Percentiles rank a stretch among this genome's conserved stretches.
Conservation (phyloP, 2,113 vertebrate genomes). For the Percopsis transmontana region DNA sequence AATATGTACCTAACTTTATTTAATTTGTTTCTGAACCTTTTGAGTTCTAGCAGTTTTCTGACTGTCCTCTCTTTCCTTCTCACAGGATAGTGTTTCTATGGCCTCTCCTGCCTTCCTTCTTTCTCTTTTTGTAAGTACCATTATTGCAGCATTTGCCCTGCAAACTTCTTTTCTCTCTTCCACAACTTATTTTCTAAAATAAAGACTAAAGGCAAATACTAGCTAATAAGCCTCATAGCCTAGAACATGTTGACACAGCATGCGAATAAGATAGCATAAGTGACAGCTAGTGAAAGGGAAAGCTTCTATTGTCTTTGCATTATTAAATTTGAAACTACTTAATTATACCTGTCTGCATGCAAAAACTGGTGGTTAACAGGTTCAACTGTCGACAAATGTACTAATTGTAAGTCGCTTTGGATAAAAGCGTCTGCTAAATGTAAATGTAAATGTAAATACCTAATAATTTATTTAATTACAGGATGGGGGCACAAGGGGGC, state of each 20-base stretch:
- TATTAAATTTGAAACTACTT: too few relatives aligned
- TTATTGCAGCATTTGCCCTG: conserved; percentile 7
- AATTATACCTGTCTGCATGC: too few relatives aligned
- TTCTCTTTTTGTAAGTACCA: conserved; percentile 99
- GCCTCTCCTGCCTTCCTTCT: conserved; percentile 99
- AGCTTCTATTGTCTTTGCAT: too few relatives aligned
- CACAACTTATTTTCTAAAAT: background rate
- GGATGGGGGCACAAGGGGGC: conserved; percentile 95
- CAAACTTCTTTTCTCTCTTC: background rate
- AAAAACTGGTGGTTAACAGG: too few relatives aligned
- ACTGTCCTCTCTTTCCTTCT: conserved; percentile 67
- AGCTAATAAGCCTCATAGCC: background rate
- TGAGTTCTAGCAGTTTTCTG: background rate
- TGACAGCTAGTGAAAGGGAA: too few relatives aligned
- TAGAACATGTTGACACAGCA: background rate
- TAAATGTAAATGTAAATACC: too few relatives aligned
- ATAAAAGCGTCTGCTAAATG: too few relatives aligned
- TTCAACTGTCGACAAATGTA: too few relatives aligned
- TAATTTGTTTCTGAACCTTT: background rate
- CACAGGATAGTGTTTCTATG: conserved; percentile 98
- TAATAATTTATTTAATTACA: conserved; percentile 45
- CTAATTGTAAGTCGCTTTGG: too few relatives aligned
- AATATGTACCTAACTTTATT: background rate
- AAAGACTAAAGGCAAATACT: background rate
- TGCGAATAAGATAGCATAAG: background rate